phyloP scores from a whole-genome alignment of 2,113 vertebrate species.

The Taurulus bubalis region DNA sequence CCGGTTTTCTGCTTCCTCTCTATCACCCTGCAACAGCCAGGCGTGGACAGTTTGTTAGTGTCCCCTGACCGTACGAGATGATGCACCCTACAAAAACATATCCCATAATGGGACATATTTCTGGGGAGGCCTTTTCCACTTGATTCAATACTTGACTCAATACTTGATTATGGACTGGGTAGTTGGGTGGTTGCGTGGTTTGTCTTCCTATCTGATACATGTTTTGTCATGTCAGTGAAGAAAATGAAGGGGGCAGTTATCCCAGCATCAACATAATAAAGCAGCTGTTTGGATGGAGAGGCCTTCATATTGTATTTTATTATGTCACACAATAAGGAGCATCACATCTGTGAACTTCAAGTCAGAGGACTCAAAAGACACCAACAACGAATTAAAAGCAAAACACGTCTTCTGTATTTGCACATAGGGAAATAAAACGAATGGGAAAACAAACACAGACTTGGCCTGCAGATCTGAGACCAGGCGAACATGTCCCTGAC shows the following conservation, averaged over 20 bases:
- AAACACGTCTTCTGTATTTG: not conserved
- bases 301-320: constrained; percentile 25
- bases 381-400: not conserved
- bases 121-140: constrained; percentile 5
- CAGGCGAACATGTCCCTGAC: constrained; percentile 42
- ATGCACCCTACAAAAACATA: not conserved
- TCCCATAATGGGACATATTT: not conserved
- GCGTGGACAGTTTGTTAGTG: constrained; percentile 8
- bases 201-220: not conserved
- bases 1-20: constrained; percentile 91
- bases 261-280: not conserved
- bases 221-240: not conserved
- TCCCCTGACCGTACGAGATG: not conserved
- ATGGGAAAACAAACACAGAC: not conserved
- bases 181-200: not conserved
- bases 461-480: not conserved
- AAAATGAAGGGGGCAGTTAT: not conserved
- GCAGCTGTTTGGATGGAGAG: not conserved
- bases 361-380: not conserved
- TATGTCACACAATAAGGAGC: not conserved
- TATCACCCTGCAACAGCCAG: constrained; percentile 85
- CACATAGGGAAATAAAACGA: not conserved
- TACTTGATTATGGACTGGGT: not conserved
- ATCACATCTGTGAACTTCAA: not conserved
- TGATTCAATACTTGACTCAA: no score